A percentile compares a stretch with the other conserved stretches of the same genome.
Evolutionary conservation across 1,140 invertebrate genomes (phyloP).

Genomic region (Artemia franciscana): DNA sequence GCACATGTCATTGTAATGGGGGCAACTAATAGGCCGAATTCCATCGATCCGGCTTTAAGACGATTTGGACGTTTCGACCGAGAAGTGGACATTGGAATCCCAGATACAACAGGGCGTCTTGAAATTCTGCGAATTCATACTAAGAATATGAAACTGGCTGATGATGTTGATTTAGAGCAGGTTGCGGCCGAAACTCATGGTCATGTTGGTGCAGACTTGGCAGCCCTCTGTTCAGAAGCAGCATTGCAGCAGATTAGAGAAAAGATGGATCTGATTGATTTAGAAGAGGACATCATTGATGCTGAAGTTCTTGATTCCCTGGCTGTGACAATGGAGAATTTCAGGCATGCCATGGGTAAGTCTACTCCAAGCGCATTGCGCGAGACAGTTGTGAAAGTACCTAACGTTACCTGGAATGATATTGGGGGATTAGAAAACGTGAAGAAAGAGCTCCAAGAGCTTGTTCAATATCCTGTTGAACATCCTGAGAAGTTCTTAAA

Average conservation of each 20-base stretch:
- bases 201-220: constrained; percentile 94
- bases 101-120: constrained; percentile 87
- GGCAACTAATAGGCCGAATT: constrained; percentile 96
- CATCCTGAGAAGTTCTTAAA: constrained; percentile 99
- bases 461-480: constrained; percentile 98
- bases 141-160: constrained; percentile 98
- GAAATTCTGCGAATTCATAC: constrained; percentile 97
- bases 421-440: no score
- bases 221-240: constrained; percentile 93
- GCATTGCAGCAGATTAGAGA: constrained; percentile 99
- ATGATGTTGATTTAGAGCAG: constrained; percentile 94
- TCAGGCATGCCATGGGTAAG: no score
- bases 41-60: constrained; percentile 87
- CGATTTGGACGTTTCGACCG: constrained; percentile 96
- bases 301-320: constrained; percentile 90
- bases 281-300: constrained; percentile 98
- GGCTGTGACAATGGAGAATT: constrained; percentile 98
- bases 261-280: constrained; percentile 99
- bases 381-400: no score
- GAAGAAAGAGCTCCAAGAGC: no score
- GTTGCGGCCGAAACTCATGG: constrained; percentile 95
- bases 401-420: no score
- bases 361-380: no score
- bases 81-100: constrained; percentile 98
- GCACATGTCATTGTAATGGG: constrained; percentile 98